Conservation (phyloP, 2,888 invertebrate genomes). For the Dastarcus helophoroides region DNA sequence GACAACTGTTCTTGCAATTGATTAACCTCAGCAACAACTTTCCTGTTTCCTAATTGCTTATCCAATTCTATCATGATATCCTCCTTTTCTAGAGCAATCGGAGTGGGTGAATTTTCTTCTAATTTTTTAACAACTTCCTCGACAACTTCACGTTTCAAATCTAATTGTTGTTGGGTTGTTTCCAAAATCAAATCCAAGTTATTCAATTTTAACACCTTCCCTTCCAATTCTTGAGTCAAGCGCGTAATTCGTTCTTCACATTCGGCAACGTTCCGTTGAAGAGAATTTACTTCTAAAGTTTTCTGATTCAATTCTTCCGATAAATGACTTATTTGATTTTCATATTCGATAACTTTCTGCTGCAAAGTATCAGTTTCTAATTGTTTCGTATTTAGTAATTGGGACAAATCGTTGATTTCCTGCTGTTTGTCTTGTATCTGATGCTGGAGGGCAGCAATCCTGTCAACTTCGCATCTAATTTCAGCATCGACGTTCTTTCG, state of each 20-base stretch:
- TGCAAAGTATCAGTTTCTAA: constrained; percentile 19
- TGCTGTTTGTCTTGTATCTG: constrained; percentile 29
- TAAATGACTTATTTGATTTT: constrained; percentile 6
- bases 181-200: constrained; percentile 20
- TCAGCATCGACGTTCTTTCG: constrained; percentile 34
- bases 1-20: constrained; percentile 5
- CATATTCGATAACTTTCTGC: constrained; percentile 14
- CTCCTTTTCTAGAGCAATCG: constrained; percentile 20
- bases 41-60: constrained; percentile 13
- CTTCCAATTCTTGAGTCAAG: constrained; percentile 16
- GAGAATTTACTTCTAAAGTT: too few species aligned
- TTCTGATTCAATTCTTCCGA: constrained; percentile 3
- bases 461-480: constrained; percentile 33
- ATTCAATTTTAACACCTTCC: constrained; percentile 19
- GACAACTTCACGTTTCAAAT: constrained; percentile 23
- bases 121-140: constrained; percentile 22
- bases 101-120: constrained; percentile 17
- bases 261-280: neutral
- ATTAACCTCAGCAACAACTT: constrained; percentile 5
- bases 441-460: constrained; percentile 30
- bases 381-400: constrained; percentile 23
- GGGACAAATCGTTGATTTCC: constrained; percentile 26
- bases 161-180: constrained; percentile 23
- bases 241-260: constrained; percentile 7
- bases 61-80: constrained; percentile 20